Base-by-base conservation (phyloP, 2,113 vertebrate genomes). In the Coturnix japonica region DNA sequence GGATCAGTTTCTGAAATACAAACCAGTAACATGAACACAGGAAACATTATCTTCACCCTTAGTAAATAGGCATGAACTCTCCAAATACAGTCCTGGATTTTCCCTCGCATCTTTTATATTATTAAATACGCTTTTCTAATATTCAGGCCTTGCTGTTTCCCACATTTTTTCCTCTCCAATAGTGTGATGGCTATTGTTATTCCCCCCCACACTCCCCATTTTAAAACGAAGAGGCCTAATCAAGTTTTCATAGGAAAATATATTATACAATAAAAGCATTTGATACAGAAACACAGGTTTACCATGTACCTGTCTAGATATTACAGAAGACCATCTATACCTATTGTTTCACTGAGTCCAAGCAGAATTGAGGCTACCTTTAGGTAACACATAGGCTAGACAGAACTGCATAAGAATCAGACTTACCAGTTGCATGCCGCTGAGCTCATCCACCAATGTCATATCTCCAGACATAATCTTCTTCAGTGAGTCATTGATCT, bases 401-500 rank as follows among this genome's bases (percentile, higher is more conserved):
- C 11, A 43, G 7, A 53, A 33, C 43, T 37, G 35, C 28, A 22
- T 31, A 18, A 31, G 53, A 56, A 31, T 56, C 53, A 31, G 30
- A 56, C 97, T 96, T 97, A 99, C 99, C 98, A 99, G 97, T 54
- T 99, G 99, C 99, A 99, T 99, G 41, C 98, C 99, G 13, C 99
- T 98, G 53, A 99, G 98, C 83, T 99, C 99, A 51, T 99, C 99
- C 54, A 99, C 98, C 85, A 99, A 95, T 46, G 99, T 99, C 98
- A 99, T 99, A 85, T 99, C 98, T 93, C 99, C 99, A 74, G 99
- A 98, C 98, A 99, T 98, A 54, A 99, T 98, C 96, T 99, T 99
- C 98, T 99, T 98, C 79, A 99, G 95, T 1, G 99, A 99, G 93
- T 99, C 98, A 13, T 98, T 99, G 96, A 99, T 99, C 96, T 99